Evolutionary conservation across 2,888 invertebrate genomes (phyloP), one percentile per base, ranked within the genome.

Genomic region (Elysia crispata): DNA sequence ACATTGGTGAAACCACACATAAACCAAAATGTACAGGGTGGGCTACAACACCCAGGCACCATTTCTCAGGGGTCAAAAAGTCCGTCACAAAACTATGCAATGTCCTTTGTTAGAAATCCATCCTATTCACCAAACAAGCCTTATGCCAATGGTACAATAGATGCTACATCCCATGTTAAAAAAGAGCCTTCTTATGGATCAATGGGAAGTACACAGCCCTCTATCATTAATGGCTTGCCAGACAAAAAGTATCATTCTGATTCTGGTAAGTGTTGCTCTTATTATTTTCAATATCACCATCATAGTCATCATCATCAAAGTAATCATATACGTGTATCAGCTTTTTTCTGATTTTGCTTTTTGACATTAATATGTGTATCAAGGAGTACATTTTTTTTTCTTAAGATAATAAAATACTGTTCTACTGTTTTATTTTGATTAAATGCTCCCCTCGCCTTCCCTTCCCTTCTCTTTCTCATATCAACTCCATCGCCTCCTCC

Each of bases 101-200:
- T 81, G 18, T 49, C 82, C 1, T 84, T 83, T 77, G 85, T 87
- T 11, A 80, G 88, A 64, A 89, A 89, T 72, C 81, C 86, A 25
- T 86, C 87, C 80, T 89, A 89, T 82, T 87, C 87, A 0, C 87
- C 88, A 25, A 87, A 86, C 8, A 89, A 87, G 76, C 88, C 89
- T 30, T 89, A 89, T 69, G 78, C 80, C 31, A 60, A 25, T 25
- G 25, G n/a, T 13, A 23, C 25, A 25, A 1, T 25, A 60, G 60
- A 23, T 25, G 5, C 60, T 23, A n/a, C 60, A 23, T 60, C 60
- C 60, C n/a, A 23, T n/a, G 60, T 25, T 60, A 3, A 13, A 25
- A 60, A 60, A 8, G 60, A n/a, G n/a, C 25, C 60, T 60, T 60
- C 60, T 23, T 25, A 60, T 23, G 60, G 23, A 60, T 60, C 60